Evolutionary conservation across 1,140 invertebrate genomes (phyloP), one percentile per base, ranked within the genome.

Genomic region (Drosophila takahashii): DNA sequence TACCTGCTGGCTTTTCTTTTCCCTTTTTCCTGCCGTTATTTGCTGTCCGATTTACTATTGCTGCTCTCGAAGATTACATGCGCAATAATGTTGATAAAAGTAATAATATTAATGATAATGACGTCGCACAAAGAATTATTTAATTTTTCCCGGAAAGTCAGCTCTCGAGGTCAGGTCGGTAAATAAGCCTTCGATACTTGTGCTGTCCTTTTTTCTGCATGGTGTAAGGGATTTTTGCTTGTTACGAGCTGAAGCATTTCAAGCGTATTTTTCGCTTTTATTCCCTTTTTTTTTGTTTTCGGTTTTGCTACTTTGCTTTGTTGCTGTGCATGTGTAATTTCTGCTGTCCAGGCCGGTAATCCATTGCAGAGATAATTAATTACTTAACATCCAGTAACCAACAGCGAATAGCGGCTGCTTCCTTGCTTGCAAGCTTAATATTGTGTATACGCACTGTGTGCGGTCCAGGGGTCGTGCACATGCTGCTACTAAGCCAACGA

Each of bases 331-430:
- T 73, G 36, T 76, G 54, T 81, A 65, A 79, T 75, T 65, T 75
- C 44, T 53, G 58, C 29, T 83, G 65, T 51, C 48, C 61, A 36
- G n/a, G 45, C 32, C 42, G 39, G 59, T 61, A 66, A 85, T 80
- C 65, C 76, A 18, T 50, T 57, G 71, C 57, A 59, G 54, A 73
- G 70, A 80, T 85, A 81, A 81, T 86, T 85, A 77, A 85, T 86
- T 81, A 67, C 72, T 69, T 77, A 77, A 57, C 74, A 66, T 47
- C 15, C 32, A 74, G 41, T 32, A 36, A 15, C 41, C 53, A 48
- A 41, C 22, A 34, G 41, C 11, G 15, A 34, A 18, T 15, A 22
- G 16, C 27, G 16, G 26, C n/a, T 18, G 39, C 36, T 36, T 36
- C 18, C 45, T 16, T 32, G 34, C 18, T 45, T 16, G 36, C 37